Evolutionary conservation across 2,888 invertebrate species (phyloP), one percentile per base, ranked within the genome.

Genomic region (Brenthis daphne): DNA sequence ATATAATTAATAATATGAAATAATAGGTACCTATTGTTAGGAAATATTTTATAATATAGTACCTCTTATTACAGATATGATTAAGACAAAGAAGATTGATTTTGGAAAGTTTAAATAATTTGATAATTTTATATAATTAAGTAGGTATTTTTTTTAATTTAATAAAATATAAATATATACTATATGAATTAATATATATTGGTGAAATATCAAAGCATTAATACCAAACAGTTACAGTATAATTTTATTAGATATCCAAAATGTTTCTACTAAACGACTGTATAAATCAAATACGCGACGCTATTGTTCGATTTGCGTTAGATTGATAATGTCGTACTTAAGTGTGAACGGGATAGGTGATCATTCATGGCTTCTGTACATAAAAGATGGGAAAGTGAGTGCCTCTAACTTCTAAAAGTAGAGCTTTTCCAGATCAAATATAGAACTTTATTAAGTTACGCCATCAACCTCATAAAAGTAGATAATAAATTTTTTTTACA

Each of bases 271-370:
- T 92, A 92, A 92, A 91, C 92, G 92, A 90, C 86, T 90, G 87
- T 89, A 91, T 92, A 92, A 92, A 92, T 92, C 92, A 92, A 91
- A 92, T 90, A 91, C 88, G 90, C 88, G 90, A 88, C 85, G 87
- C 92, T 92, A 90, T 92, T 92, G 91, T 92, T 92, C 91, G 92
- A 92, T 90, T 92, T 90, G 87, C 85, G 90, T 88, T 89, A 90
- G 90, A 92, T 92, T 92, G 92, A 92, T 92, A 90, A 90, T 89
- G 88, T 88, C 89, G 69, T 88, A 86, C 89, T 86, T 85, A 83
- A 89, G 92, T 90, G 92, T 88, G 90, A 92, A 90, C 83, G 92
- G 84, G 92, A 92, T 83, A 87, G 91, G 88, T 87, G 89, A 86
- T 79, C 84, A 85, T 90, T 79, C 84, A 85, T 90, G 86, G 14